phyloP scores from a whole-genome alignment of 2,797 vertebrate species.

The Microctenopoma stevenorrisi region DNA sequence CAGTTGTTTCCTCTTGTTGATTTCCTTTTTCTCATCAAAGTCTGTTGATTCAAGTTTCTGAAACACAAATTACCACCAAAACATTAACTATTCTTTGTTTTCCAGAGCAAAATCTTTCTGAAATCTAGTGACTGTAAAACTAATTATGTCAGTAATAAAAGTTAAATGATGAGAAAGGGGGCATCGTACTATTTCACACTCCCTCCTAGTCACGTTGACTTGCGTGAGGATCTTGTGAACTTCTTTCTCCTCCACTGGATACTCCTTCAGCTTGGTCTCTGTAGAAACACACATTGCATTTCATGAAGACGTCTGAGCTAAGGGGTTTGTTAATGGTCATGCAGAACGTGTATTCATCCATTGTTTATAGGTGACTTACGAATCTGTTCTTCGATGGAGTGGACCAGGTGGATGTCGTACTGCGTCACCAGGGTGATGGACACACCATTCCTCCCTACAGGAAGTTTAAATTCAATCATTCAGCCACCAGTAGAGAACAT shows the following conservation, averaged over 20 bases:
- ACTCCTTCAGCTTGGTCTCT: slow-evolving; percentile 92
- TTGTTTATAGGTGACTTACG: slow-evolving; percentile 77
- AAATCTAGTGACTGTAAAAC: no score
- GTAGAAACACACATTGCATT: background rate
- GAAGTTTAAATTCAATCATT: background rate
- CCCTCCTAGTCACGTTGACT: slow-evolving; percentile 91
- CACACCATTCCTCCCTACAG: slow-evolving; percentile 89
- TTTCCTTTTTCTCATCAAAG: slow-evolving; percentile 96
- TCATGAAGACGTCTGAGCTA: no score
- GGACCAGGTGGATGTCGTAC: slow-evolving; percentile 97
- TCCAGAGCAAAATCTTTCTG: no score
- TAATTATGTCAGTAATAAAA: no score
- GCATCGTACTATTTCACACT: slow-evolving; percentile 91
- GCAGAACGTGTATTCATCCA: background rate
- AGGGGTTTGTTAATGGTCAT: no score
- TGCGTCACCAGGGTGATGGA: slow-evolving; percentile 96
- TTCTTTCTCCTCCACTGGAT: slow-evolving; percentile 83
- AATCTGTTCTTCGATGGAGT: slow-evolving; percentile 90
- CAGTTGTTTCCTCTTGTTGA: slow-evolving; percentile 95
- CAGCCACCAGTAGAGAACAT: rapidly evolving
- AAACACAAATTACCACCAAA: slow-evolving; percentile 9
- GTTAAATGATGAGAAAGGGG: background rate
- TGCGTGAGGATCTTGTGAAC: slow-evolving; percentile 94
- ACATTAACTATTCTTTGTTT: background rate
- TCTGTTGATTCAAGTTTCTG: slow-evolving; percentile 93